Conservation (phyloP, 2,888 invertebrate species). For the Morpho achilles region DNA sequence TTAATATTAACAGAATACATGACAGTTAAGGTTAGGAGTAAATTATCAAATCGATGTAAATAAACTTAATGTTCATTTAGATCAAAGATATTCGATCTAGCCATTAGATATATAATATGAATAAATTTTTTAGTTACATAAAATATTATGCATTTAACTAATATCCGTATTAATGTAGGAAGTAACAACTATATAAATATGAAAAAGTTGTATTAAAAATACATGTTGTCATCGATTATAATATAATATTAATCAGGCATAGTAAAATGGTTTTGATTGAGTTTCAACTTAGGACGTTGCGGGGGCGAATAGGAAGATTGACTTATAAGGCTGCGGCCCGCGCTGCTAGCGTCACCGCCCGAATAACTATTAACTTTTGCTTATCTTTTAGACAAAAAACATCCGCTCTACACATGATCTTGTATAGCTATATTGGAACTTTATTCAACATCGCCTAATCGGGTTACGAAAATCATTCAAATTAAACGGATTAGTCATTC, state of each 20-base stretch:
- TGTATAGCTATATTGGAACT: constrained; percentile 63
- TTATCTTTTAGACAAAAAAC: constrained; percentile 55
- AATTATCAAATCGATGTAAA: no score
- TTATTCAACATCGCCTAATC: constrained; percentile 38
- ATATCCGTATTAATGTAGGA: no score
- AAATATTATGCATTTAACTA: no score
- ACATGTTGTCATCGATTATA: constrained; percentile 41
- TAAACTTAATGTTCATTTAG: no score
- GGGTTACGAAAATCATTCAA: constrained; percentile 28
- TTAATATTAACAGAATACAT: no score
- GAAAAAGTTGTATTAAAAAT: not conserved
- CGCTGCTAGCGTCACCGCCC: constrained; percentile 63
- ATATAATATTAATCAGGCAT: constrained; percentile 29
- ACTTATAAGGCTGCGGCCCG: constrained; percentile 62
- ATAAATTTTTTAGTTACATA: no score
- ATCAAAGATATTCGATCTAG: no score
- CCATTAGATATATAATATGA: no score
- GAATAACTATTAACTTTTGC: constrained; percentile 52
- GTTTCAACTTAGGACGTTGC: constrained; percentile 51
- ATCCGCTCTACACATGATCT: constrained; percentile 50
- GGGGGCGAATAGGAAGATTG: constrained; percentile 74
- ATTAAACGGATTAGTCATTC: constrained; percentile 22
- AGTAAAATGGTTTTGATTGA: constrained; percentile 47
- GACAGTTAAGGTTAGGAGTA: no score
- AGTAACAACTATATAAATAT: no score